Evolutionary conservation across 2,113 vertebrate genomes (phyloP).

Genomic region (Cairina moschata): DNA sequence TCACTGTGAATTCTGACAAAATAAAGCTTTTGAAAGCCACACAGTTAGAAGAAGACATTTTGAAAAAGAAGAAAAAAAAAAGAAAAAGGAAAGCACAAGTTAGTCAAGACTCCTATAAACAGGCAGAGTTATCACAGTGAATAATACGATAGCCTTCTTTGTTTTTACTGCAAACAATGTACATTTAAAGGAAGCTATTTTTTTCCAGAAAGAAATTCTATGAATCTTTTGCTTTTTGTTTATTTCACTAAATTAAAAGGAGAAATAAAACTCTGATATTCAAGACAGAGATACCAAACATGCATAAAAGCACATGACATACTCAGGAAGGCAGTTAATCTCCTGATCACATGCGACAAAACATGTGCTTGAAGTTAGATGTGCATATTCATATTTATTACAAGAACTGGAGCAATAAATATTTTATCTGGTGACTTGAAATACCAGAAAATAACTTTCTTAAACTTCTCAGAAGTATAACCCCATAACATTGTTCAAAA

Average conservation of each 20-base stretch:
- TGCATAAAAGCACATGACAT: background rate
- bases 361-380: background rate
- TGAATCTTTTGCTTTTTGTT: background rate
- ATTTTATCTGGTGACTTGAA: background rate
- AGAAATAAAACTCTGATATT: background rate
- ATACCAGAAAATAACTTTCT: background rate
- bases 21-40: background rate
- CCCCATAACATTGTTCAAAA: background rate
- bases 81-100: background rate
- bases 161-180: background rate
- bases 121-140: background rate
- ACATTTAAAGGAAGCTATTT: background rate
- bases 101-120: background rate
- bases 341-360: background rate
- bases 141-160: background rate
- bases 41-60: background rate
- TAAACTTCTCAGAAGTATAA: background rate
- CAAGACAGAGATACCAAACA: background rate
- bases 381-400: background rate
- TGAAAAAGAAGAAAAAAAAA: background rate
- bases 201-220: background rate
- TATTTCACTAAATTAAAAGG: background rate
- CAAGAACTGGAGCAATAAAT: background rate
- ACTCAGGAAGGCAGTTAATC: background rate
- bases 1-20: background rate